Evolutionary conservation across 2,797 vertebrate species (phyloP), one percentile per base, ranked within the genome.

Genomic region (Halcyon leucocephala): DNA sequence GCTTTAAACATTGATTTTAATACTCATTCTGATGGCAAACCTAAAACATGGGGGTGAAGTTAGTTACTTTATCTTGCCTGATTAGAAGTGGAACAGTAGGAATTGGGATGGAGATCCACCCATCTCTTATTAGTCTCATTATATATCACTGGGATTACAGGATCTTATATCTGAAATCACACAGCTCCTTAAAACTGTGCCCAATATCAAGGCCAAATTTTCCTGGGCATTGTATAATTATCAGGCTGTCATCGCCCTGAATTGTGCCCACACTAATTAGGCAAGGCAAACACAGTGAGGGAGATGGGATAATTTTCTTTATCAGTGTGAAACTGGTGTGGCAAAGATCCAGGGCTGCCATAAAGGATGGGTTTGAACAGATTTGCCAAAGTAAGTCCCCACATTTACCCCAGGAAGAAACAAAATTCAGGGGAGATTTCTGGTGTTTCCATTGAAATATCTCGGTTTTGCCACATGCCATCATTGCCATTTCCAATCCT

Each of bases 51-150:
- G 54, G 72, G 57, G 21, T 55, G 84, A 86, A 91, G 14, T 16
- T 22, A 2, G 2, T 62, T 58, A 52, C 86, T 64, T 93, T 55
- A 76, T 71, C 73, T 92, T 83, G 72, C 66, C 58, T 4, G 10
- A 3, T 21, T 49, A n/a, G 67, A 66, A 76, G 35, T 52, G 76
- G 93, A 73, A 44, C 93, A 64, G 4, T 15, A 16, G 21, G 69
- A 95, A 66, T 35, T 51, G 55, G 60, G 44, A 18, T 74, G 82
- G 79, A 86, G 96, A 93, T 28, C 77, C 96, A 44, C 95, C 96
- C 95, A 84, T 49, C 22, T 94, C 95, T 94, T 91, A 94, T 91
- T 62, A 64, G 72, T 39, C 73, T 89, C 78, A 94, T 97, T 95
- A 85, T 14, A 33, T 66, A 76, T 33, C 67, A 82, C 14, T 8